Base-by-base conservation (phyloP, 2,113 vertebrate genomes). In the Eptesicus fuscus region DNA sequence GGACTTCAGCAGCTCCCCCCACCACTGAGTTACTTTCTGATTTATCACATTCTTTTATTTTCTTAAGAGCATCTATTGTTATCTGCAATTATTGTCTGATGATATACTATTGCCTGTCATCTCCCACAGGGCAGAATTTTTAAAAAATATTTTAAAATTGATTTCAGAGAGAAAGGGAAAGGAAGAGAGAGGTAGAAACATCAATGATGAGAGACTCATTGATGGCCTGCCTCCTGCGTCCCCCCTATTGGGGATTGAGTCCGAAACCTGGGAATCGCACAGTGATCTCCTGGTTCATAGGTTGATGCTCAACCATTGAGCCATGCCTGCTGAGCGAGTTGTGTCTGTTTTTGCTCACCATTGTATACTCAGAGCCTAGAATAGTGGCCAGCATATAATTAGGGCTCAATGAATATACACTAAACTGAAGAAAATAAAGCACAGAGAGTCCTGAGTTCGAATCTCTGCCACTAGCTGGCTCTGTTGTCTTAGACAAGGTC, bases 381-480 rank as follows among this genome's bases (percentile, higher is more conserved):
- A 91, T 8, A 42, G 7, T 30, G 49, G 25, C 65, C n/a, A 35
- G 18, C 35, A 9, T 17, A 56, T 10, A 30, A 23, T 10, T 25
- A 3, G 16, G 25, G 25, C 22, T 80, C 42, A 1, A 0, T 59
- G 9, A 69, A 30, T 74, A 9, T 8, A 6, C 32, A 32, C 0
- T 8, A 13, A 85, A 51, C 11, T 28, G 71, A 80, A 25, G 69
- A n/a, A 61, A 89, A 91, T 53, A 78, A 80, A 86, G 63, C 69
- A 47, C 22, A 73, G 25, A 74, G 17, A 42, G n/a, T 51, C 42
- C 90, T 25, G 40, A 61, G 35, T 35, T 40, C 2, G 0, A 93
- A 65, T 67, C 67, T 65, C 47, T 7, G 44, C 5, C 23, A 18
- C 65, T 40, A n/a, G 22, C 47, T 35, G 56, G 22, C 11, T 84